Base-by-base conservation (phyloP, 2,888 invertebrate genomes). In the Platycheirus rosarum region DNA sequence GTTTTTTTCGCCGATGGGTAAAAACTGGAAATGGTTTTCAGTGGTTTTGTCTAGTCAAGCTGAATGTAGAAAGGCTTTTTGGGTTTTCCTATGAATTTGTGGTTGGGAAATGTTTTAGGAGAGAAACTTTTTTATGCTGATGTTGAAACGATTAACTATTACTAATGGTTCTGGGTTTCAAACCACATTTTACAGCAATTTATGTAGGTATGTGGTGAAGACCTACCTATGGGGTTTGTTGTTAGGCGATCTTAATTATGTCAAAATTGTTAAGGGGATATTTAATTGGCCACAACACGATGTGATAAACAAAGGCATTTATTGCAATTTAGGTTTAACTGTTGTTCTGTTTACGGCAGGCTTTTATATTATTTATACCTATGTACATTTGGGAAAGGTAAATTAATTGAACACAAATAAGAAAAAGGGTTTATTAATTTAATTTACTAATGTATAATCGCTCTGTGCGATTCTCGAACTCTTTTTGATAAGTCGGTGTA, bases 121-220 rank as follows among this genome's bases (percentile, higher is more conserved):
- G 9, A 18, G 16, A 20, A 44, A 4, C 6, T 23, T 23, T 23
- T 23, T 23, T 23, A n/a, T n/a, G n/a, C n/a, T 23, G 6, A 23
- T 23, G 23, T 23, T 2, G 6, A 23, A 23, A 23, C 2, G 2
- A 23, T 23, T 23, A 2, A 23, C 23, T 23, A 23, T 23, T 23
- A 23, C 23, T 23, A 23, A 23, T 23, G 23, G 23, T 23, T 23
- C 2, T 23, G n/a, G 5, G 37, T 40, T 40, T 14, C 14, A 26
- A 40, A 57, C 57, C 57, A 40, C 57, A 57, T 23, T 57, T 20
- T 11, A 20, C 13, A 35, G 14, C 13, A 13, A 16, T 40, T 57
- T 14, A 5, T 46, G 46, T 11, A 9, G 5, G 51, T 51, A 35
- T 53, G 57, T 14, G 40, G 37, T 26, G 8, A 23, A 4, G 6